These are phyloP conservation scores for Poeciliopsis prolifica DNA, from an alignment of 2,113 vertebrate species.

Conservation along the genomic window DNA sequence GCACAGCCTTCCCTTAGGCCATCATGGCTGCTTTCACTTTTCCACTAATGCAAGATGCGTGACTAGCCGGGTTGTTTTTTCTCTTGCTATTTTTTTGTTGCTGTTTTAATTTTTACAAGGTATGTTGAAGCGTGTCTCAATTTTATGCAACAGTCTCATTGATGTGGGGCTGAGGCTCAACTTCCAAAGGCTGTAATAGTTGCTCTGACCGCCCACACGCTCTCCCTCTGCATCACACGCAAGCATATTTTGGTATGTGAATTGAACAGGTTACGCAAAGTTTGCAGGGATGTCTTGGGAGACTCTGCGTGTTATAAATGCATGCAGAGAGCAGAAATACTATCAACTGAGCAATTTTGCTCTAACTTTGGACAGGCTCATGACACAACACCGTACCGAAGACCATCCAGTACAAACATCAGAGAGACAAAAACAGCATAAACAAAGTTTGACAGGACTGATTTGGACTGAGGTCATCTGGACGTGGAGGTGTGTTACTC, in stretches of 20 bases:
- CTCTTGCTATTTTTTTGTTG: slow-evolving; percentile 49
- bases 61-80: slow-evolving; percentile 71
- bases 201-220: slow-evolving; percentile 48
- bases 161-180: slow-evolving; percentile 68
- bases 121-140: slow-evolving; percentile 72
- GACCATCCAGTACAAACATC: not conserved
- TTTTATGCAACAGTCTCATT: slow-evolving; percentile 74
- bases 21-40: slow-evolving; percentile 50
- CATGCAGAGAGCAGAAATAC: slow-evolving; percentile 7
- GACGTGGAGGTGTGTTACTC: not conserved
- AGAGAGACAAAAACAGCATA: not conserved
- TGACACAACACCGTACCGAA: not conserved
- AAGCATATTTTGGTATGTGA: slow-evolving; percentile 36
- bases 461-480: not conserved
- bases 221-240: slow-evolving; percentile 61
- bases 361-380: not conserved
- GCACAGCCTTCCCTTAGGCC: slow-evolving; percentile 36
- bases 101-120: slow-evolving; percentile 75
- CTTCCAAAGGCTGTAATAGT: slow-evolving; percentile 59
- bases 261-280: slow-evolving; percentile 18
- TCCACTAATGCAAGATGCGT: slow-evolving; percentile 71
- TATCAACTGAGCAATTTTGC: not conserved
- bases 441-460: not conserved
- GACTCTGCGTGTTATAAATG: slow-evolving; percentile 17
- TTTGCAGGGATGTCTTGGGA: slow-evolving; percentile 12